phyloP scores from a whole-genome alignment of 35 echinoderm and acorn worm genomes.

The Hemicentrotus pulcherrimus region DNA sequence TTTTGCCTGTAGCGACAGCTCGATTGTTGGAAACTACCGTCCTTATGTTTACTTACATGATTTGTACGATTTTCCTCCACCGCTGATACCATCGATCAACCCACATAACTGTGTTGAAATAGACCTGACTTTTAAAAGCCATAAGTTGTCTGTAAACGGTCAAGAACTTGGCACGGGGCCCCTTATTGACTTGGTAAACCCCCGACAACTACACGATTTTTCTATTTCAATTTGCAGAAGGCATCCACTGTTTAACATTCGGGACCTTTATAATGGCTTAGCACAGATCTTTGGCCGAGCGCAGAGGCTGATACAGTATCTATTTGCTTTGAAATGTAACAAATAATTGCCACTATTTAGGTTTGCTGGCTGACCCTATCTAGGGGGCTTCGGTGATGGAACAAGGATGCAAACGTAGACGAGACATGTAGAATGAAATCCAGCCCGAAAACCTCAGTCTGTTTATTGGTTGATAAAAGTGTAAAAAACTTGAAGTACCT shows the following conservation, averaged over 20 bases:
- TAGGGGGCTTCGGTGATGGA: not conserved
- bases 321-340: conserved; percentile 30
- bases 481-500: not conserved
- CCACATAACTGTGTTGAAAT: conserved; percentile 43
- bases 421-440: not conserved
- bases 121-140: conserved; percentile 49
- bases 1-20: conserved; percentile 36
- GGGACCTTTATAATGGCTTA: conserved; percentile 17
- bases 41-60: conserved; percentile 40
- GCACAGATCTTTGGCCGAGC: not conserved
- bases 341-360: conserved; percentile 28
- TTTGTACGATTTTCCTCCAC: conserved; percentile 22
- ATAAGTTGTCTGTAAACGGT: not conserved
- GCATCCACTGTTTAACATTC: not conserved
- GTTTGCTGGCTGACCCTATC: not conserved
- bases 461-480: not conserved
- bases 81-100: conserved; percentile 46
- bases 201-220: conserved; percentile 8
- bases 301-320: conserved; percentile 36
- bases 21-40: conserved; percentile 27
- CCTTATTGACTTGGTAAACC: conserved; percentile 40
- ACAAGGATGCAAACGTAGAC: not conserved
- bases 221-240: conserved; percentile 37
- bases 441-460: not conserved
- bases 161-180: conserved; percentile 37